Percentiles rank a stretch among this genome's conserved stretches.
These are phyloP conservation scores for Trachemys scripta DNA, from an alignment of 2,113 vertebrate species.

Conservation along the genomic window DNA sequence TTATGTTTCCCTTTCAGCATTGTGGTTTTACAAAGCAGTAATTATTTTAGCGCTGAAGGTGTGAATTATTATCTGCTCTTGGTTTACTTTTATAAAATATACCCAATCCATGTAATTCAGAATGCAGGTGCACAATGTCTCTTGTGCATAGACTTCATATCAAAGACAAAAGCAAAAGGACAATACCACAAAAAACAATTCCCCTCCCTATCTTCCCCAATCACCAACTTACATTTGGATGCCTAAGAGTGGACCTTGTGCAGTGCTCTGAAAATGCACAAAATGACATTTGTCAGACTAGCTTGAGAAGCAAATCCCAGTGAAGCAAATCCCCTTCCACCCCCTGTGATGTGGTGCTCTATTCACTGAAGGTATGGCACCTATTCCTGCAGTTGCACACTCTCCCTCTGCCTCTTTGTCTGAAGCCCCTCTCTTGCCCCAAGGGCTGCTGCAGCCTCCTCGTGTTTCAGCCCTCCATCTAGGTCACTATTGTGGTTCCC, in stretches of 20 bases:
- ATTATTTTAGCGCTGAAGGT: not conserved
- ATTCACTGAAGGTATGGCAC: too few species aligned
- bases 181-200: not conserved
- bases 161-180: not conserved
- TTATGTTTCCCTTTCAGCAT: not conserved
- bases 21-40: not conserved
- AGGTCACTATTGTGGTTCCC: too few species aligned
- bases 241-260: not conserved
- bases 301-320: not conserved
- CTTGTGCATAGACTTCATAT: not conserved
- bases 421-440: too few species aligned
- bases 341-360: too few species aligned
- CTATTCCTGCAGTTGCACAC: too few species aligned
- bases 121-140: not conserved
- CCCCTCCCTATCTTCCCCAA: not conserved
- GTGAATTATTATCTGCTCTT: not conserved
- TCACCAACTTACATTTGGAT: not conserved
- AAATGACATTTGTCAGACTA: not conserved
- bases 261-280: accelerated
- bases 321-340: not conserved
- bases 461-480: too few species aligned
- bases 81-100: not conserved
- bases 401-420: too few species aligned
- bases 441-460: too few species aligned
- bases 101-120: not conserved